These are phyloP conservation scores for Echeneis naucrates DNA, from an alignment of 2,797 vertebrate species.

Conservation along the genomic window DNA sequence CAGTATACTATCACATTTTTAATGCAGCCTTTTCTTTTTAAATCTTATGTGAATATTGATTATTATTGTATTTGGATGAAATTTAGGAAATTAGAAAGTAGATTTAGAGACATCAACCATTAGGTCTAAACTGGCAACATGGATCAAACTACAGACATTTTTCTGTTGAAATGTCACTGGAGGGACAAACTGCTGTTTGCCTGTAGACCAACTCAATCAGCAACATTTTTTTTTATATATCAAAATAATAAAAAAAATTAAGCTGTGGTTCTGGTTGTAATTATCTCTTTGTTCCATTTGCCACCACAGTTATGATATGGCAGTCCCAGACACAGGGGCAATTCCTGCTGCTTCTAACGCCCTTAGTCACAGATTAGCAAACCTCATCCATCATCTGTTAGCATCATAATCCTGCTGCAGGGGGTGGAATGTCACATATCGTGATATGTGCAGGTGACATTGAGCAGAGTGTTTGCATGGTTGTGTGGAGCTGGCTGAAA, in stretches of 20 bases:
- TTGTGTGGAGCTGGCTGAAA: slow-evolving; percentile 3
- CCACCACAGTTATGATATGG: slow-evolving; percentile 5
- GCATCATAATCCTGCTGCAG: slow-evolving; percentile 6
- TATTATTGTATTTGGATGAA: too few species aligned
- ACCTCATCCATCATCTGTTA: slow-evolving; percentile 13
- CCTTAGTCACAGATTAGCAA: slow-evolving; percentile 21
- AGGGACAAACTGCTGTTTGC: background rate
- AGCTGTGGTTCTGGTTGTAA: background rate
- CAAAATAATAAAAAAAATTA: background rate
- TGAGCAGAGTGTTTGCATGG: slow-evolving; percentile 7
- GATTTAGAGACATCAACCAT: too few species aligned
- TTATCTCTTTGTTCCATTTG: slow-evolving; percentile 5
- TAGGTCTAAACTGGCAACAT: too few species aligned
- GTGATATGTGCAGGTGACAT: slow-evolving; percentile 17
- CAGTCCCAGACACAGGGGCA: background rate
- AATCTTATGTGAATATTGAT: too few species aligned
- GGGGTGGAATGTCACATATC: slow-evolving; percentile 7
- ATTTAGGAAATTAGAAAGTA: too few species aligned
- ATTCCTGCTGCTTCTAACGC: slow-evolving; percentile 23
- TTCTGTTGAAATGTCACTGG: background rate
- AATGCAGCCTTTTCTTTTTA: too few species aligned
- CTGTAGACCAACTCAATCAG: background rate
- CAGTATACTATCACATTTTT: too few species aligned
- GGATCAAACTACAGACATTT: too few species aligned
- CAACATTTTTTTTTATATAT: background rate